Conservation (phyloP, 2,113 vertebrate genomes). For the Eudyptes chrysolophus region DNA sequence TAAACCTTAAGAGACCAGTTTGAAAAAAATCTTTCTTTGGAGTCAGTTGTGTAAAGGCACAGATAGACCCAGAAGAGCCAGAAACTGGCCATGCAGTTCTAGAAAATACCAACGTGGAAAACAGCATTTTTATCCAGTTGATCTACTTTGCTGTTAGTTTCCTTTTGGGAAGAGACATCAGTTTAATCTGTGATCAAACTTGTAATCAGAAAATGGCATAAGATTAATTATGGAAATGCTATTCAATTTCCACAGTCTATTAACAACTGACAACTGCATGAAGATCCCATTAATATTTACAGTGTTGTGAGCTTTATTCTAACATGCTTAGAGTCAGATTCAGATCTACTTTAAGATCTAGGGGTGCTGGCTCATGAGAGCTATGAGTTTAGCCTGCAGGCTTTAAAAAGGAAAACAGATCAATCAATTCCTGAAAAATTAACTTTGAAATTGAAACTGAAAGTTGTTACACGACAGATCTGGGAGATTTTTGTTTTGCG, state of each 20-base stretch:
- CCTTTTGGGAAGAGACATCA: slow-evolving; percentile 26
- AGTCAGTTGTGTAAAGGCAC: background rate
- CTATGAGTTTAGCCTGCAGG: background rate
- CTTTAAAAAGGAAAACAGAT: slow-evolving; percentile 19
- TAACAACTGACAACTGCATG: slow-evolving; percentile 60
- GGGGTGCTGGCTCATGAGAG: background rate
- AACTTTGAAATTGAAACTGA: background rate
- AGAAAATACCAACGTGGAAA: background rate
- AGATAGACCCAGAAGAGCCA: background rate
- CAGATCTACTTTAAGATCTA: background rate
- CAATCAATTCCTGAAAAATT: background rate
- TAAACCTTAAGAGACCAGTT: background rate
- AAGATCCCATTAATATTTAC: slow-evolving; percentile 63
- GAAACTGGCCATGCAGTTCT: background rate
- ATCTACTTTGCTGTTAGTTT: background rate
- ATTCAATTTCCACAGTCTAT: slow-evolving; percentile 71
- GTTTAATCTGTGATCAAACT: slow-evolving; percentile 62
- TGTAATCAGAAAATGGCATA: slow-evolving; percentile 70
- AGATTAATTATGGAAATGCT: slow-evolving; percentile 72
- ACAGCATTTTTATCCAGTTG: background rate
- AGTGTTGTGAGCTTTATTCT: background rate
- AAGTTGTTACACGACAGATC: background rate
- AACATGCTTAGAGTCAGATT: background rate
- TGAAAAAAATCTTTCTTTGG: background rate
- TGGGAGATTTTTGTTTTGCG: background rate